Evolutionary conservation across 2,888 invertebrate species (phyloP).

Genomic region (Aphidius colemani): DNA sequence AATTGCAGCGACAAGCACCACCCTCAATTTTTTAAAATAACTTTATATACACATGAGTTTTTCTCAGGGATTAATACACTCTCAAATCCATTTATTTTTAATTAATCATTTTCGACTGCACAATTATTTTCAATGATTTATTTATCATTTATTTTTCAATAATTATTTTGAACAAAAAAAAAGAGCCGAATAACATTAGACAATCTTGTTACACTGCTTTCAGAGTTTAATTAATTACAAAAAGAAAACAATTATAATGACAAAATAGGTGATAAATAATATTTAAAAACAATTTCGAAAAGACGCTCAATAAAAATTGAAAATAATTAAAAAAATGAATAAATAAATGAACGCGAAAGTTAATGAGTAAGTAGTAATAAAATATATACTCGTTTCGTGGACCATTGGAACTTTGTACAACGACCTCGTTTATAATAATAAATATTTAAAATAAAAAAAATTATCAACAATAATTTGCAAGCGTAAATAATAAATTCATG

Average conservation of each 20-base stretch:
- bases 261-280: constrained; percentile 27
- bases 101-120: constrained; percentile 2
- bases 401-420: constrained; percentile 55
- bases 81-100: constrained; percentile 23
- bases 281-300: background rate
- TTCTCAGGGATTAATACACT: constrained; percentile 35
- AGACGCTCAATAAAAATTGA: constrained; percentile 8
- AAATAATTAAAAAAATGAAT: constrained; percentile 16
- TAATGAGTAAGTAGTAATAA: constrained; percentile 9
- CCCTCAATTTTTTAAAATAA: background rate
- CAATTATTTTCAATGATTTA: constrained; percentile 6
- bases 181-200: constrained; percentile 30
- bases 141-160: constrained; percentile 2
- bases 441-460: constrained; percentile 30
- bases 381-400: constrained; percentile 49
- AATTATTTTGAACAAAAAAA: background rate
- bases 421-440: constrained; percentile 54
- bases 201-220: constrained; percentile 47
- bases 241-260: constrained; percentile 6
- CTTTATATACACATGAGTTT: constrained; percentile 5
- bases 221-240: constrained; percentile 36
- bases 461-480: constrained; percentile 17
- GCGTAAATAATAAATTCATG: constrained; percentile 14
- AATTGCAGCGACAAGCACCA: constrained; percentile 36
- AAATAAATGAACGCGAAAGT: constrained; percentile 23